Evolutionary conservation across 2,888 invertebrate genomes (phyloP), one percentile per base, ranked within the genome.

Genomic region (Brachylomia viminalis): DNA sequence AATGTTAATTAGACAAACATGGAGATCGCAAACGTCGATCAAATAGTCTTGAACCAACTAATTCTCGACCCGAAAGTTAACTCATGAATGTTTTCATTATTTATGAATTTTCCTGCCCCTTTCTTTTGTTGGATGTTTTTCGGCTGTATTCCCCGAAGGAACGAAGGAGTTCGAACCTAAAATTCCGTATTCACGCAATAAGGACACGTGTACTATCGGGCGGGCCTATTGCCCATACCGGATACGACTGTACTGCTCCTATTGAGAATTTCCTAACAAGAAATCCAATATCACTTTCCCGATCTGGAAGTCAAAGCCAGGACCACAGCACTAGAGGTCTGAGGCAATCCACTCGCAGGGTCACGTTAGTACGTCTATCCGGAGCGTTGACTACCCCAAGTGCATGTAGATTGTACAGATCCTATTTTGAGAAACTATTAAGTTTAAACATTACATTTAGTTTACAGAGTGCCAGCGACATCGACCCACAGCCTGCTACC

Each of bases 21-120:
- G 0, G 20, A 45, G 27, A 61, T n/a, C 30, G 52, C 42, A n/a
- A 61, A 30, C 70, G 30, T 52, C 33, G 27, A 15, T 59, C 58
- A 61, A 72, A 58, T 42, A 47, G 62, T 58, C 75, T 8, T 30
- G 49, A 42, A 62, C 17, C 30, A 45, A 71, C 64, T 42, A 64
- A 38, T 68, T 54, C 38, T 7, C 30, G n/a, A 77, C 7, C 58
- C 33, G 30, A 67, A 33, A 66, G 11, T 49, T 20, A 30, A 61
- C 30, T 59, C 58, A 54, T 66, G 38, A 59, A 72, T 72, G 54
- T 79, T 59, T 42, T 11, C 45, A 77, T 58, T 65, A 56, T 74
- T 49, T 54, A 30, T 30, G 11, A 65, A 64, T 64, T 20, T 30
- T 49, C 38, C 2, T 59, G 13, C 17, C 69, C n/a, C 20, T n/a